phyloP scores from a whole-genome alignment of 2,113 vertebrate genomes.

The Siphamia tubifer region DNA sequence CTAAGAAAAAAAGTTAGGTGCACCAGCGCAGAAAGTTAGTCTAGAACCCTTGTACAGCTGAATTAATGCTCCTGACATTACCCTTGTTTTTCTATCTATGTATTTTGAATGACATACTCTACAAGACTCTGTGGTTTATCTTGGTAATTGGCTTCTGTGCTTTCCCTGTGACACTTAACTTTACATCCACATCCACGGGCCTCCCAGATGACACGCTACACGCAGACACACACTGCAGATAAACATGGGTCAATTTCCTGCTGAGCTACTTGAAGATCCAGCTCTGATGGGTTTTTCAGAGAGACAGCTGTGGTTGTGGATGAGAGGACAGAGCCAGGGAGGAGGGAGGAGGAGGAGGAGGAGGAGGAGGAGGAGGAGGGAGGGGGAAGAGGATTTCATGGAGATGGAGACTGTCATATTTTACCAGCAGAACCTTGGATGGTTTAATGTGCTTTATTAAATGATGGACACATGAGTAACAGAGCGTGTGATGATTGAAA shows the following conservation, averaged over 20 bases:
- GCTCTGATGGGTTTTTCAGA: slow-evolving; percentile 14
- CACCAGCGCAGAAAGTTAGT: no score
- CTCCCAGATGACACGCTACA: neutral
- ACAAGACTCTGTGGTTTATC: no score
- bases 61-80: no score
- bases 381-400: neutral
- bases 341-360: neutral
- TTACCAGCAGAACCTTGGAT: neutral
- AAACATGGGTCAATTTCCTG: slow-evolving; percentile 12
- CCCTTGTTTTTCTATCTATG: no score
- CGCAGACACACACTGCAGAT: neutral
- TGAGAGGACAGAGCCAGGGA: neutral
- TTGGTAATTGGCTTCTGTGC: no score
- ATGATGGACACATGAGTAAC: slow-evolving; percentile 48
- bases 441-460: slow-evolving; percentile 23
- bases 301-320: slow-evolving; percentile 16
- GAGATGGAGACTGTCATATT: slow-evolving; percentile 2
- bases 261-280: slow-evolving; percentile 23
- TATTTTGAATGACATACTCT: no score
- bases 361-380: neutral
- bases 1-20: no score
- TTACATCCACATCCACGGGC: neutral
- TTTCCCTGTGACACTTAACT: no score
- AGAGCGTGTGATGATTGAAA: slow-evolving; percentile 38
- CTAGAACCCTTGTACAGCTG: no score